Percentiles rank a stretch among this genome's conserved stretches.
Conservation (phyloP, 2,113 vertebrate species). For the Gadus macrocephalus region DNA sequence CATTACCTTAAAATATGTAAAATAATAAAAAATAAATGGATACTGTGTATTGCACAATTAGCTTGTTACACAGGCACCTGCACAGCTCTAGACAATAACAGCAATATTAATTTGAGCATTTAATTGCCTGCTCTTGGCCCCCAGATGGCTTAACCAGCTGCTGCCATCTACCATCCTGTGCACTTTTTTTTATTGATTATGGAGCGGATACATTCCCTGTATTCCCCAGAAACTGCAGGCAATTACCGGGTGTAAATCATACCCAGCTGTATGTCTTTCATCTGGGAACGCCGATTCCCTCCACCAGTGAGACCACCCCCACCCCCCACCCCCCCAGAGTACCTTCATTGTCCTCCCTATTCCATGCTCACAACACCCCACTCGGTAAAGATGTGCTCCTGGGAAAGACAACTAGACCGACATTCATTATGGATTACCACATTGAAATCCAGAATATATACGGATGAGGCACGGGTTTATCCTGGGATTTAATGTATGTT, state of each 20-base stretch:
- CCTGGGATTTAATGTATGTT: too few species aligned
- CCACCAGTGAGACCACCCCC: slow-evolving; percentile 31
- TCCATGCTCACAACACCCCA: slow-evolving; percentile 34
- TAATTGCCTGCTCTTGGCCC: slow-evolving; percentile 58
- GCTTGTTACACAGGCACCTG: too few species aligned
- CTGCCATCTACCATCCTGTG: slow-evolving; percentile 38
- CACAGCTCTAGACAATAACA: slow-evolving; percentile 52
- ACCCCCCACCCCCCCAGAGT: slow-evolving; percentile 54
- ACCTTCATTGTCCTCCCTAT: slow-evolving; percentile 23
- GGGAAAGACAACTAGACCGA: slow-evolving; percentile 17
- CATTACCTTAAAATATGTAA: too few species aligned
- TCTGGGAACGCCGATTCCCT: slow-evolving; percentile 56
- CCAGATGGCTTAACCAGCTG: slow-evolving; percentile 60
- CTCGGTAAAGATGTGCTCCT: slow-evolving; percentile 23
- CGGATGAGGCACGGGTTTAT: too few species aligned
- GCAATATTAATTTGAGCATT: slow-evolving; percentile 58
- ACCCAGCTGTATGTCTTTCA: slow-evolving; percentile 60
- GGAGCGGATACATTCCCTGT: slow-evolving; percentile 54
- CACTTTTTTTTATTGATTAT: slow-evolving; percentile 69
- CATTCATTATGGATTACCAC: too few species aligned
- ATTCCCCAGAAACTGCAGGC: slow-evolving; percentile 62
- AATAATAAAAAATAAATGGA: too few species aligned
- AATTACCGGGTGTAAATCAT: slow-evolving; percentile 64
- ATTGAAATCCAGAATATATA: too few species aligned
- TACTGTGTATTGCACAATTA: too few species aligned